Conservation (phyloP, 2,888 invertebrate species). For the Nudaria mundana region DNA sequence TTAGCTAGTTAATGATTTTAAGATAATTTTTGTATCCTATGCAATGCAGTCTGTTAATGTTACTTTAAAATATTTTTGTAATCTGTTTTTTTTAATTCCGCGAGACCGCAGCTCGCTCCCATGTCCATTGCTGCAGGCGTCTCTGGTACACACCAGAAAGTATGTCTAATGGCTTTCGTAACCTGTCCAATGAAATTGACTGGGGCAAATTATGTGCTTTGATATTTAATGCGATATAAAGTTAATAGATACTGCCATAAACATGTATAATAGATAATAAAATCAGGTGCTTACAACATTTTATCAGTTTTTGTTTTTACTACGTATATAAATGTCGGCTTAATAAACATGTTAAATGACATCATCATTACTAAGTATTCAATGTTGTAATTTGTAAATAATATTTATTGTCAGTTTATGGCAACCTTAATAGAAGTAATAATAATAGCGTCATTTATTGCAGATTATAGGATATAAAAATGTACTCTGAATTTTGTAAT, state of each 20-base stretch:
- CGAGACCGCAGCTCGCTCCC: too few relatives aligned
- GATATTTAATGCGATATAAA: background rate
- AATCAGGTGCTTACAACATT: slow-evolving; percentile 5
- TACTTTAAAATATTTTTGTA: too few relatives aligned
- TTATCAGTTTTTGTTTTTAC: slow-evolving; percentile 12
- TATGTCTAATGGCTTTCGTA: too few relatives aligned
- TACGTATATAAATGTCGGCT: slow-evolving; percentile 17
- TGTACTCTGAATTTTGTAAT: background rate
- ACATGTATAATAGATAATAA: slow-evolving; percentile 5
- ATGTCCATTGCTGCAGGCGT: too few relatives aligned
- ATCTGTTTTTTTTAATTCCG: too few relatives aligned
- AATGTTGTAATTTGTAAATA: slow-evolving; percentile 11
- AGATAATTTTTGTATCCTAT: too few relatives aligned
- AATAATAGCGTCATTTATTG: slow-evolving; percentile 2
- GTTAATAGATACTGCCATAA: slow-evolving; percentile 4
- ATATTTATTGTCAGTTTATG: slow-evolving; percentile 22
- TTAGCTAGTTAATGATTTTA: too few relatives aligned
- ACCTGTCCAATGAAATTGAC: too few relatives aligned
- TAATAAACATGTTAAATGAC: slow-evolving; percentile 16
- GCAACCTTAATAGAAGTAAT: slow-evolving; percentile 2
- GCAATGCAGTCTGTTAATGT: too few relatives aligned
- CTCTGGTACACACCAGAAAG: too few relatives aligned
- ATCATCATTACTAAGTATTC: slow-evolving; percentile 9
- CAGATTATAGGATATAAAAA: slow-evolving; percentile 1
- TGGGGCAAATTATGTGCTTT: too few relatives aligned